Percentiles rank a stretch among this genome's conserved stretches.
Conservation (phyloP, 1,140 invertebrate species). For the Zaprionus lachaisei region DNA sequence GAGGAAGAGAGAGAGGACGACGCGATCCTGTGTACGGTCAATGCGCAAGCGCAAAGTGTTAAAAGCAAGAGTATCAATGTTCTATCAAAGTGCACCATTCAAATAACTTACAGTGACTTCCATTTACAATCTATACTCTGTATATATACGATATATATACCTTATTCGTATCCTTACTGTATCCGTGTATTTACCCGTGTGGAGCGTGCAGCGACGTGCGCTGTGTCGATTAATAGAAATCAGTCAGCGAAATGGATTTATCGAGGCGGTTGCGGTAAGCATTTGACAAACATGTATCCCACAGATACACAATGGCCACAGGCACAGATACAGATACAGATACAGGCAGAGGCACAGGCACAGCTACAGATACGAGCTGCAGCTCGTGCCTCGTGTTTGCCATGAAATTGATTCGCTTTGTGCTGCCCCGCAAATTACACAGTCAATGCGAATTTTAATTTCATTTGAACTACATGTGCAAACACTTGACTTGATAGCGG, state of each 20-base stretch:
- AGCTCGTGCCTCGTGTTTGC: slow-evolving; percentile 51
- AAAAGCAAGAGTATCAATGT: slow-evolving; percentile 11
- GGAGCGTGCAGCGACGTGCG: slow-evolving; percentile 35
- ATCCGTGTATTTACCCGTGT: slow-evolving; percentile 19
- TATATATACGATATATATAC: slow-evolving; percentile 13
- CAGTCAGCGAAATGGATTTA: slow-evolving; percentile 82
- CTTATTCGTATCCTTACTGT: background rate
- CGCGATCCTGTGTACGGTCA: slow-evolving; percentile 44
- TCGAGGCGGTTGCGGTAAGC: slow-evolving; percentile 84
- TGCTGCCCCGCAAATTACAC: slow-evolving; percentile 78
- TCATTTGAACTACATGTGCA: slow-evolving; percentile 82
- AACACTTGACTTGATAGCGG: slow-evolving; percentile 68
- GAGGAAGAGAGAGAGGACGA: slow-evolving; percentile 16
- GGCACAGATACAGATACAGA: slow-evolving; percentile 10
- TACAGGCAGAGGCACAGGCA: slow-evolving; percentile 15
- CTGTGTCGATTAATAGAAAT: slow-evolving; percentile 57
- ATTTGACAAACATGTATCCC: slow-evolving; percentile 74
- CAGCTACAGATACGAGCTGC: slow-evolving; percentile 19
- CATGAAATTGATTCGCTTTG: slow-evolving; percentile 82
- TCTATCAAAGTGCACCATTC: background rate
- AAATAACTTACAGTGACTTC: slow-evolving; percentile 15
- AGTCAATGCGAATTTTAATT: slow-evolving; percentile 83
- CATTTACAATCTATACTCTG: slow-evolving; percentile 1
- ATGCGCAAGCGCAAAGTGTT: slow-evolving; percentile 76
- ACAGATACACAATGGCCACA: slow-evolving; percentile 43